phyloP scores from a whole-genome alignment of 2,888 invertebrate species.

The Cylindroiulus punctatus region DNA sequence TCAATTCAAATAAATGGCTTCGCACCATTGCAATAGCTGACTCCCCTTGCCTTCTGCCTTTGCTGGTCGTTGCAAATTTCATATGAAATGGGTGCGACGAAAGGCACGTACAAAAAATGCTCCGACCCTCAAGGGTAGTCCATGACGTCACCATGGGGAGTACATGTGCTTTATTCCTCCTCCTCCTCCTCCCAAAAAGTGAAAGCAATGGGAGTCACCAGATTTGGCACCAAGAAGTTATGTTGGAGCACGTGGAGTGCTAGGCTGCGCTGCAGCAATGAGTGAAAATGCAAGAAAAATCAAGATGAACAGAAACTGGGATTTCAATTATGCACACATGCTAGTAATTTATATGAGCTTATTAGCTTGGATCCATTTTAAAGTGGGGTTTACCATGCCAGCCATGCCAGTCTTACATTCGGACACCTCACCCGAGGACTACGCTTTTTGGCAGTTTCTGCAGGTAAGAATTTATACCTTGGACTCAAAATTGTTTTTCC shows the following conservation, averaged over 20 bases:
- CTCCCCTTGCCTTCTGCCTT: background rate
- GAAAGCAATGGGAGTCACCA: background rate
- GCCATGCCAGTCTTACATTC: background rate
- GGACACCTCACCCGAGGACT: background rate
- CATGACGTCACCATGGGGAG: background rate
- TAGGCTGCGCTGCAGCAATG: background rate
- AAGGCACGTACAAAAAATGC: background rate
- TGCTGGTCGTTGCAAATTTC: background rate
- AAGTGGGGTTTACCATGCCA: background rate
- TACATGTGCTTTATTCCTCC: slow-evolving; percentile 12
- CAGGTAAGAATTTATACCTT: background rate
- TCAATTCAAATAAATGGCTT: background rate
- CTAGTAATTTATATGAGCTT: background rate
- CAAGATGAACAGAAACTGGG: background rate
- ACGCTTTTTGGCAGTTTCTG: background rate
- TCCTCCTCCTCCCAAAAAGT: background rate
- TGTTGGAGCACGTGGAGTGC: slow-evolving; percentile 5
- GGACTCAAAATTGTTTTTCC: too few species aligned
- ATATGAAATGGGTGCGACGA: background rate
- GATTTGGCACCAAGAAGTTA: slow-evolving; percentile 37
- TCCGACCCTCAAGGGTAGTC: background rate
- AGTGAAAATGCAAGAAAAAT: background rate
- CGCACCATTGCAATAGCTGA: background rate
- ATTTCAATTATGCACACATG: background rate
- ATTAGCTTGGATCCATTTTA: background rate